Conservation (phyloP, 2,888 invertebrate species). For the Macrosoma leucophasiata region DNA sequence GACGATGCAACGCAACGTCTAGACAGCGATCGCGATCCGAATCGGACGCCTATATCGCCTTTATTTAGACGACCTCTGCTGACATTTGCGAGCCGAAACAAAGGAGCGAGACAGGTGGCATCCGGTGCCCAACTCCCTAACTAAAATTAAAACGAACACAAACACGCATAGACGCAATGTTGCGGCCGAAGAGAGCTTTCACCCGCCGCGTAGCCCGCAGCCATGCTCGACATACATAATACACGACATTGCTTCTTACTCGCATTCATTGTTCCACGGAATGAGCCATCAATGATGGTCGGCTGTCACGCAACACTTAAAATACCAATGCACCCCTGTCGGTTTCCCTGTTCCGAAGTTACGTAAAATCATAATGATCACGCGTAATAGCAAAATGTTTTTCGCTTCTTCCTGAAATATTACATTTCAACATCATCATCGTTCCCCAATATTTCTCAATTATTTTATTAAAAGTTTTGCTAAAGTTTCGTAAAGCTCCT, state of each 20-base stretch:
- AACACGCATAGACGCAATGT: conserved; percentile 36
- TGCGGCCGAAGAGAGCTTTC: conserved; percentile 57
- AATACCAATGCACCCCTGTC: no score
- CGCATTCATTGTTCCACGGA: conserved; percentile 40
- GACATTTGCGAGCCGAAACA: conserved; percentile 72
- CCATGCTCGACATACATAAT: conserved; percentile 47
- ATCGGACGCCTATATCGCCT: conserved; percentile 60
- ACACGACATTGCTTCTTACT: conserved; percentile 33
- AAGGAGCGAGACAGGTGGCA: conserved; percentile 68
- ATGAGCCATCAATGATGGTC: conserved; percentile 33
- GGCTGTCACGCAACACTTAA: conserved; percentile 47
- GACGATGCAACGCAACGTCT: conserved; percentile 71
- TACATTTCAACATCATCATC: no score
- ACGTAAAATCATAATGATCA: no score
- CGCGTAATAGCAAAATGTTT: no score
- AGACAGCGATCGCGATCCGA: conserved; percentile 66
- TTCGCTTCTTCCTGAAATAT: no score
- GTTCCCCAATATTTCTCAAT: no score
- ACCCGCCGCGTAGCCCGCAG: conserved; percentile 42
- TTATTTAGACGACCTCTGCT: conserved; percentile 73
- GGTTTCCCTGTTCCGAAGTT: no score
- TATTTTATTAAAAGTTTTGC: no score
- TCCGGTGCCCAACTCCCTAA: conserved; percentile 47
- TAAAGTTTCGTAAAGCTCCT: no score
- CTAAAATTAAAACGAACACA: conserved; percentile 63